A percentile compares a stretch with the other conserved stretches of the same genome.
These are phyloP conservation scores for Acheta domesticus DNA, from an alignment of 2,888 invertebrate species.

Conservation along the genomic window DNA sequence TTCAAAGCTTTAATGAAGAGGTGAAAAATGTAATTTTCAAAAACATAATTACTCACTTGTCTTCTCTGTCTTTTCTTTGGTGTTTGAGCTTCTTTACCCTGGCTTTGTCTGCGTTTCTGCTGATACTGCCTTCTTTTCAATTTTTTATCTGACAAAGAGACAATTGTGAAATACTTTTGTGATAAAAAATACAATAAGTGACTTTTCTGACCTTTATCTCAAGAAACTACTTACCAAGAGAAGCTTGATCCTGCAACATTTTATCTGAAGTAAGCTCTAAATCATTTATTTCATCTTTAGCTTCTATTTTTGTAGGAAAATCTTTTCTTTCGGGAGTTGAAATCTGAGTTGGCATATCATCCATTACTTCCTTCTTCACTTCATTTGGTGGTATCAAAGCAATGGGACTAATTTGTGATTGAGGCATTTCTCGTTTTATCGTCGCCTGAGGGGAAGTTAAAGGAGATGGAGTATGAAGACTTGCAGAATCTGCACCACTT, in stretches of 20 bases:
- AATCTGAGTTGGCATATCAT: slow-evolving; percentile 65
- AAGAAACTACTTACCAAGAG: slow-evolving; percentile 28
- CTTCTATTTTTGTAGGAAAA: slow-evolving; percentile 54
- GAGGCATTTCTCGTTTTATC: slow-evolving; percentile 24
- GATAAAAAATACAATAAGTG: neutral
- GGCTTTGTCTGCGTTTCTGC: slow-evolving; percentile 71
- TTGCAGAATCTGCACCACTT: slow-evolving; percentile 26
- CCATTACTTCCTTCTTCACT: slow-evolving; percentile 68
- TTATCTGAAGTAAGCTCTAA: slow-evolving; percentile 27
- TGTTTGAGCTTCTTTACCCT: slow-evolving; percentile 63
- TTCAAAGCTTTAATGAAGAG: too few relatives aligned
- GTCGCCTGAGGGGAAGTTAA: slow-evolving; percentile 44
- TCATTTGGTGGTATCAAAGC: slow-evolving; percentile 47
- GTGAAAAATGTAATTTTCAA: too few relatives aligned
- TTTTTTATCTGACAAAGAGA: slow-evolving; percentile 54
- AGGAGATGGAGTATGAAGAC: slow-evolving; percentile 30
- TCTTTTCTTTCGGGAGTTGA: slow-evolving; percentile 50
- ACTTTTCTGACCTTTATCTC: neutral
- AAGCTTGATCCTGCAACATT: slow-evolving; percentile 32
- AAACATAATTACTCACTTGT: neutral
- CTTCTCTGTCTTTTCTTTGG: slow-evolving; percentile 73
- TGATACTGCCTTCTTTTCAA: slow-evolving; percentile 75
- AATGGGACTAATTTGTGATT: slow-evolving; percentile 52
- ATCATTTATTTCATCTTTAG: slow-evolving; percentile 23
- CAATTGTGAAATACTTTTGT: neutral